Conservation (phyloP, 2,888 invertebrate species). For the Drosophila mimetica region DNA sequence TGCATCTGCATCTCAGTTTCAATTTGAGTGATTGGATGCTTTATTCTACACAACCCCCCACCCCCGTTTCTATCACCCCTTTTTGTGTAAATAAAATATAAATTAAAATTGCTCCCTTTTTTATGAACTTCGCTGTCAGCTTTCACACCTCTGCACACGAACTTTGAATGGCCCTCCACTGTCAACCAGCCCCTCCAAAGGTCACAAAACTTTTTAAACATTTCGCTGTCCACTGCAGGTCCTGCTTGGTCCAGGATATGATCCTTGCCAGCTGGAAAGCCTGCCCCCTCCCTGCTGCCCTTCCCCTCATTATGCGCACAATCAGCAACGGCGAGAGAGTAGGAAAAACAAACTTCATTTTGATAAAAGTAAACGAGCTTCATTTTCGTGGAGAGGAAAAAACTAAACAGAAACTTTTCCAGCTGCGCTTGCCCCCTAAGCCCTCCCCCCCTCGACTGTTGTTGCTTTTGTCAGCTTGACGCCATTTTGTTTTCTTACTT, state of each 20-base stretch:
- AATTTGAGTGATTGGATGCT: slow-evolving; percentile 17
- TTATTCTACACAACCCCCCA: too few species aligned
- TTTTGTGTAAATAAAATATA: slow-evolving; percentile 56
- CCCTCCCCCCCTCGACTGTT: background rate
- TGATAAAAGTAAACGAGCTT: slow-evolving; percentile 66
- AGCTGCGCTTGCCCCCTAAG: slow-evolving; percentile 24
- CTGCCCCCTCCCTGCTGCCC: background rate
- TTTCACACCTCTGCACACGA: slow-evolving; percentile 59
- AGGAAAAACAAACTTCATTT: slow-evolving; percentile 51
- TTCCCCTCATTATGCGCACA: slow-evolving; percentile 33
- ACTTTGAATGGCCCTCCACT: slow-evolving; percentile 49
- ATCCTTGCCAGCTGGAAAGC: slow-evolving; percentile 4
- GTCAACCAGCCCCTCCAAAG: slow-evolving; percentile 48
- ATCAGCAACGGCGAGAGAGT: slow-evolving; percentile 34
- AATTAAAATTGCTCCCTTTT: slow-evolving; percentile 61
- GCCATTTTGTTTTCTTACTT: slow-evolving; percentile 67
- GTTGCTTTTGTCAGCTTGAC: slow-evolving; percentile 58
- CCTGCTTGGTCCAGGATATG: slow-evolving; percentile 18
- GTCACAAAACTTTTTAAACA: slow-evolving; percentile 60
- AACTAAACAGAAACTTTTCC: slow-evolving; percentile 56
- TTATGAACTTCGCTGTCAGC: slow-evolving; percentile 57
- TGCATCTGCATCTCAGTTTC: slow-evolving; percentile 3
- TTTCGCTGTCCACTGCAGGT: slow-evolving; percentile 37
- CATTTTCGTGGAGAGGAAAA: slow-evolving; percentile 43
- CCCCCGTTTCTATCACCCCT: background rate